A percentile compares a stretch with the other conserved stretches of the same genome.
Conservation (phyloP, 2,797 vertebrate genomes). For the Thunnus albacares region DNA sequence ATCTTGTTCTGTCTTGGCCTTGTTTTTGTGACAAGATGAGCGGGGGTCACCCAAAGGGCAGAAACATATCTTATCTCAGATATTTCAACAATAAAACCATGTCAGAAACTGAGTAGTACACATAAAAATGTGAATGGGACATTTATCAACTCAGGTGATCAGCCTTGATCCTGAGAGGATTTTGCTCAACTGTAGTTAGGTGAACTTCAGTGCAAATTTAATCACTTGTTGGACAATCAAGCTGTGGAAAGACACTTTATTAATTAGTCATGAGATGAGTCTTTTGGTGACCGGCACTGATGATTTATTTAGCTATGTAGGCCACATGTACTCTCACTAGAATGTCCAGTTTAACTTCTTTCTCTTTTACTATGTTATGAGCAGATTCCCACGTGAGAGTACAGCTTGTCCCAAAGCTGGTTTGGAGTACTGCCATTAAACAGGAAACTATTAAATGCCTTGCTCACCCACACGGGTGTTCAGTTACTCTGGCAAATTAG, state of each 20-base stretch:
- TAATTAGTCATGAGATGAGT: slow-evolving; percentile 8
- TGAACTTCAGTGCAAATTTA: not conserved
- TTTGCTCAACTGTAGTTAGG: not conserved
- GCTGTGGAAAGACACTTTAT: not conserved
- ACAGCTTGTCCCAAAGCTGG: slow-evolving; percentile 8
- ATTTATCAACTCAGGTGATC: not conserved
- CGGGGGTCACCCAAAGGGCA: slow-evolving; percentile 34
- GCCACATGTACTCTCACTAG: not conserved
- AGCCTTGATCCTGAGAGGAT: not conserved
- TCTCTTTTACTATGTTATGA: slow-evolving; percentile 19
- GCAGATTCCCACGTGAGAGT: slow-evolving; percentile 8
- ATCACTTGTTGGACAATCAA: slow-evolving; percentile 4
- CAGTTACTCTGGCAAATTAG: slow-evolving; percentile 38
- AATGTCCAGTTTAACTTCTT: slow-evolving; percentile 8
- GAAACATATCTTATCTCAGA: slow-evolving; percentile 7
- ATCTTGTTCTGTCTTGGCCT: slow-evolving; percentile 17
- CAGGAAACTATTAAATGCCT: not conserved
- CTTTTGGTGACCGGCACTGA: not conserved
- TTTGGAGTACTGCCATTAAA: slow-evolving; percentile 14
- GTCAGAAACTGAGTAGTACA: not conserved
- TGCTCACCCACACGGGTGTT: slow-evolving; percentile 6
- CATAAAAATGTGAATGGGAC: not conserved
- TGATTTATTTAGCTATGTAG: slow-evolving; percentile 24
- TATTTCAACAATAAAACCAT: not conserved
- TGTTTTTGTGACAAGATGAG: slow-evolving; percentile 17